A percentile compares a stretch with the other conserved stretches of the same genome.
Evolutionary conservation across 2,888 invertebrate species (phyloP).

Genomic region (Eurois occulta): DNA sequence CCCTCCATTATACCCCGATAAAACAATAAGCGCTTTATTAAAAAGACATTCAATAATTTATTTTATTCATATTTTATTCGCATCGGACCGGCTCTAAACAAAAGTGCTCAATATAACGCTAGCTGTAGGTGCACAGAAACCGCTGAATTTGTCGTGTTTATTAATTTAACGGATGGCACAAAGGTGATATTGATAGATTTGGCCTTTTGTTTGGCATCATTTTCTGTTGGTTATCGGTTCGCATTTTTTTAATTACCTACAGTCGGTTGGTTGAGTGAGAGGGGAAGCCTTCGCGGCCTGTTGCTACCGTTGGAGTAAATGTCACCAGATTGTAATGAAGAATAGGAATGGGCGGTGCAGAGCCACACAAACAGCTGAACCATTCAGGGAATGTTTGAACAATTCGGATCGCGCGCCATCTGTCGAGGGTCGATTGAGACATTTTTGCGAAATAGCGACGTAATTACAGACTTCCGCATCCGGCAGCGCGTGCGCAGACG

Average conservation of each 20-base stretch:
- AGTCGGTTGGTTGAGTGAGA: neutral
- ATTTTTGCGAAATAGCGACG: constrained; percentile 88
- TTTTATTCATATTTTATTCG: constrained; percentile 89
- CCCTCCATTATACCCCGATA: constrained; percentile 86
- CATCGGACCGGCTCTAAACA: constrained; percentile 80
- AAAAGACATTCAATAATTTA: constrained; percentile 90
- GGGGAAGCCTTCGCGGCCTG: neutral
- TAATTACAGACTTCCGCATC: constrained; percentile 89
- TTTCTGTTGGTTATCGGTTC: constrained; percentile 51
- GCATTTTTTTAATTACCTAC: constrained; percentile 21
- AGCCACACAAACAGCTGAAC: constrained; percentile 82
- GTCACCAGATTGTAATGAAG: constrained; percentile 53
- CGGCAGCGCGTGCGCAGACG: constrained; percentile 87
- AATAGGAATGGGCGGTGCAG: constrained; percentile 79
- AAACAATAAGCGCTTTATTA: constrained; percentile 90
- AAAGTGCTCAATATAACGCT: constrained; percentile 82
- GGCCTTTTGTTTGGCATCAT: constrained; percentile 42
- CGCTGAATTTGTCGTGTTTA: constrained; percentile 57
- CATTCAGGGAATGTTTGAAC: constrained; percentile 85
- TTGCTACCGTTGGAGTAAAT: constrained; percentile 30
- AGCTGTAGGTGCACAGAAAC: constrained; percentile 57
- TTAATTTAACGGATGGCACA: constrained; percentile 56
- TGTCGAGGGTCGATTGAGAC: constrained; percentile 87
- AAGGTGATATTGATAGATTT: constrained; percentile 63
- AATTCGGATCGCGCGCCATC: constrained; percentile 85